phyloP scores from a whole-genome alignment of 2,797 vertebrate genomes.

The Erethizon dorsatum region DNA sequence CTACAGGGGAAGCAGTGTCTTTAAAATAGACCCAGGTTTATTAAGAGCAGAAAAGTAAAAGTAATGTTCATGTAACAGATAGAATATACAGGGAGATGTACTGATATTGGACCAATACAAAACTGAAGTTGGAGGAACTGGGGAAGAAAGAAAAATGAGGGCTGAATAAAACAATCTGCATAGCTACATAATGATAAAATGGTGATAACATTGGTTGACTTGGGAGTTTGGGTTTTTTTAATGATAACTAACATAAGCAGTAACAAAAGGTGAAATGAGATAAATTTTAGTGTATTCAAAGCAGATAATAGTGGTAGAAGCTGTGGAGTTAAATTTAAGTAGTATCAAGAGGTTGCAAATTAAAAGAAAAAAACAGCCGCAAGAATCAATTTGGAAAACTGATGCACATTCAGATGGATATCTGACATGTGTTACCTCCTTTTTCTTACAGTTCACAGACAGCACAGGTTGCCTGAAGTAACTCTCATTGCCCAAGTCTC shows the following conservation, averaged over 20 bases:
- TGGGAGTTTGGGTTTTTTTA: neutral
- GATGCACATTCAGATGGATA: neutral
- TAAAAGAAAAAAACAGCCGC: neutral
- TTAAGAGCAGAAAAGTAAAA: neutral
- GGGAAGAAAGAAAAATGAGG: neutral
- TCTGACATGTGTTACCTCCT: neutral
- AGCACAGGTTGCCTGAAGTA: neutral
- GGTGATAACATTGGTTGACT: neutral
- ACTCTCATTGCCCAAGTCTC: neutral
- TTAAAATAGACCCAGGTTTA: neutral
- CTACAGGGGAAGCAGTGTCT: neutral
- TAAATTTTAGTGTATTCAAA: neutral
- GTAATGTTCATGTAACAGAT: neutral
- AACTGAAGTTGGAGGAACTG: neutral
- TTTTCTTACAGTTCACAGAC: neutral
- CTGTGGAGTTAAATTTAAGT: neutral
- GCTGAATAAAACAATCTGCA: neutral
- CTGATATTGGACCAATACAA: neutral
- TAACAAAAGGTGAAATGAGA: slow-evolving; percentile 7
- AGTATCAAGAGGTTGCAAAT: neutral
- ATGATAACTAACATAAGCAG: neutral
- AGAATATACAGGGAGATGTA: neutral
- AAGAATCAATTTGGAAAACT: neutral
- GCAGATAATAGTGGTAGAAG: neutral
- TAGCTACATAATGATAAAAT: neutral